A percentile compares a stretch with the other conserved stretches of the same genome.
phyloP scores from a whole-genome alignment of 2,888 invertebrate species.

The Muscina levida region DNA sequence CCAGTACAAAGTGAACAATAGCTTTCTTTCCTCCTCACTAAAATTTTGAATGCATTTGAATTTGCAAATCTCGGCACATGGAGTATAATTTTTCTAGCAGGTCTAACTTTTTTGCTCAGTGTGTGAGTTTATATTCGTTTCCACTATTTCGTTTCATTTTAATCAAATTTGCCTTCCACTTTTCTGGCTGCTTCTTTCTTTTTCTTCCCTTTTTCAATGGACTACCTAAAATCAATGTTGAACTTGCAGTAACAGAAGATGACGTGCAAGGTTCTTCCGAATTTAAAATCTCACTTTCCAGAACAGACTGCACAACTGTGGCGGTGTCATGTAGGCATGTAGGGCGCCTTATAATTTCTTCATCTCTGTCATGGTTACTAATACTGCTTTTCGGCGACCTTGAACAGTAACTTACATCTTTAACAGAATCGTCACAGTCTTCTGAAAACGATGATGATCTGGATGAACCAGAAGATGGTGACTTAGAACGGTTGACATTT shows the following conservation, averaged over 20 bases:
- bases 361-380: too few species aligned
- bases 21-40: conserved; percentile 54
- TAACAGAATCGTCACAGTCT: too few species aligned
- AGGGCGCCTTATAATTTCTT: too few species aligned
- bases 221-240: conserved; percentile 30
- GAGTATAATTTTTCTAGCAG: conserved; percentile 55
- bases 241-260: conserved; percentile 22
- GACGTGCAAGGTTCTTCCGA: too few species aligned
- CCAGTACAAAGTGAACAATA: conserved; percentile 54
- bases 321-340: too few species aligned
- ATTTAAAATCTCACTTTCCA: too few species aligned
- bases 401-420: too few species aligned
- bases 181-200: conserved; percentile 25
- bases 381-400: too few species aligned
- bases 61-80: conserved; percentile 50
- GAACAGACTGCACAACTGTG: too few species aligned
- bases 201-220: conserved; percentile 42
- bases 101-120: conserved; percentile 48
- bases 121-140: conserved; percentile 46
- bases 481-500: too few species aligned
- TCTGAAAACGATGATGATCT: too few species aligned
- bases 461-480: too few species aligned
- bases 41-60: conserved; percentile 51
- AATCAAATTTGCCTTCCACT: conserved; percentile 48
- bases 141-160: conserved; percentile 54